Evolutionary conservation across 2,797 vertebrate genomes (phyloP), one percentile per base, ranked within the genome.

Genomic region (Cyprinodon diabolis): DNA sequence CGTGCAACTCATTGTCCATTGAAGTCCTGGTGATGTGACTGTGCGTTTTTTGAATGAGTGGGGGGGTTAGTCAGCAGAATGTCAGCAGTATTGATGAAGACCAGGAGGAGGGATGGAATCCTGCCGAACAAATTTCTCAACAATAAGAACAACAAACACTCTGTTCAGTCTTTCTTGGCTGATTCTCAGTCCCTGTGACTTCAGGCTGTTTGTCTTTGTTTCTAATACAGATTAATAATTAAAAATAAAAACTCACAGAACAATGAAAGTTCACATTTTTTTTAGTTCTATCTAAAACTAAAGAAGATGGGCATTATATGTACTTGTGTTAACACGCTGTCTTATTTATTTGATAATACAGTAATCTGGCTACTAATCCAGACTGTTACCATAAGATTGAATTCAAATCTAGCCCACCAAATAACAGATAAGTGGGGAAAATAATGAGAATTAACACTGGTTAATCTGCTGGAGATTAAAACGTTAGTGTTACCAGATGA

Each of bases 381-480:
- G 62, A 74, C 51, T 12, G 8, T 67, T 10, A 25, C 51, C 43
- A 17, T 2, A 43, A 2, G 30, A 48, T 37, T 8, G 8, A 6
- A 69, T 48, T 21, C 23, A 66, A 58, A 47, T 21, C 12, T 6
- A 15, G 23, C 2, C 19, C 11, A 58, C 25, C 15, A 2, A 58
- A 6, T 14, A 35, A 25, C 17, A 35, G 21, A 67, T 19, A 11
- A 30, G 10, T 2, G 1, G 54, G 19, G 23, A 57, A 68, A 54
- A 66, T 6, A 55, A 63, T 58, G 40, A 69, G 60, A 25, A 60
- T 49, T 30, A 71, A 82, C 60, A 60, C 43, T 43, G 60, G 78
- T 75, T 90, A 90, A 89, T 90, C 88, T 87, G 75, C 75, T 51
- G 57, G 81, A 86, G 87, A 93, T 92, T 92, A 90, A 72, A 79